Conservation (phyloP, 2,797 vertebrate genomes). For the Lepus townsendii region DNA sequence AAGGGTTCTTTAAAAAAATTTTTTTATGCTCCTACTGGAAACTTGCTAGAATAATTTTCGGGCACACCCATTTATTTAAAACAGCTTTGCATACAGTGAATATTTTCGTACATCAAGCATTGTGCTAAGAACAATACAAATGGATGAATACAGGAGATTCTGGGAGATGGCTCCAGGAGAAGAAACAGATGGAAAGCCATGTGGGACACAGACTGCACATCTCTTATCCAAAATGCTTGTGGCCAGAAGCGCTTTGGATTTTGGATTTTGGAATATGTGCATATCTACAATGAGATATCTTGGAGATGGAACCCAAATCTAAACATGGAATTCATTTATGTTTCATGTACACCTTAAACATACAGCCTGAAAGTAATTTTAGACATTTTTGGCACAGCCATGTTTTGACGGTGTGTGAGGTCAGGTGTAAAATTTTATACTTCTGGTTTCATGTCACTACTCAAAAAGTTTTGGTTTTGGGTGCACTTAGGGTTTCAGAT, state of each 20-base stretch:
- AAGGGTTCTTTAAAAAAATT: neutral
- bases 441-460: neutral
- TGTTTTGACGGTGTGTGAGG: neutral
- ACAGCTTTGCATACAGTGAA: conserved; percentile 33
- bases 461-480: neutral
- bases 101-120: neutral
- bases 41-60: conserved; percentile 60
- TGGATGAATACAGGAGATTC: neutral
- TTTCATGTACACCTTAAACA: neutral
- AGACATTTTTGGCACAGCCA: neutral
- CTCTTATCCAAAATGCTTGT: neutral
- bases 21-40: conserved; percentile 40
- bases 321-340: neutral
- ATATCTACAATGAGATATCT: neutral
- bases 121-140: neutral
- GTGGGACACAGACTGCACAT: neutral
- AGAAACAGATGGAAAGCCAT: neutral
- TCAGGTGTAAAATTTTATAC: neutral
- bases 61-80: conserved; percentile 23
- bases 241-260: neutral
- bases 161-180: neutral
- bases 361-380: neutral
- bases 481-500: neutral
- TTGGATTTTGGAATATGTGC: neutral
- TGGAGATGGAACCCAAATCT: neutral